Base-by-base conservation (phyloP, 64 coral and sea anemone species). In the Trachythela sp. region DNA sequence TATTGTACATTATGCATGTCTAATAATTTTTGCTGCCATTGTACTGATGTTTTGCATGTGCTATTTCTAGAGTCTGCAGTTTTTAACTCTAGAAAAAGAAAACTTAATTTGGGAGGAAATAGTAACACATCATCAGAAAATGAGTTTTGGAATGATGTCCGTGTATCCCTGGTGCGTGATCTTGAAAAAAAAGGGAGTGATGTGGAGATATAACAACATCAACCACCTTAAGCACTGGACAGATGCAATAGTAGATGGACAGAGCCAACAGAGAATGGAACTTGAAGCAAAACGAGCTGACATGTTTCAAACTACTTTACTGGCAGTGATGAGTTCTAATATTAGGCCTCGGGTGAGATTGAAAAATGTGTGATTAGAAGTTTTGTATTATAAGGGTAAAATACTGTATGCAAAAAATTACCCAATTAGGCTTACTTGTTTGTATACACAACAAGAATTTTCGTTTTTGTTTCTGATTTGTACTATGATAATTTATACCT, bases 191-290 rank as follows among this genome's bases (percentile, higher is more conserved):
- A 91, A 84, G 58, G 86, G 86, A 14, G 30, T 88, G 8, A 27
- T 91, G 13, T 88, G 86, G 86, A 83, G 86, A 30, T 92, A 88
- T 64, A 50, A 86, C 2, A n/a, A n/a, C 42, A 50, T 70, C 1
- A 92, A 92, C 24, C 76, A 92, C 33, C 52, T 92, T 0, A 92
- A 87, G 70, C 38, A 64, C 0, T 92, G 91, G 86, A 92, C 91
- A 7, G 91, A 92, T 35, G 29, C 29, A 71, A 84, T 88, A 4
- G 6, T 88, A 8, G 40, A 35, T 49, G 86, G 86, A 29, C 90
- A 91, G 71, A 86, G 85, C 35, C 90, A 87, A 50, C 84, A 91
- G 30, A 32, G 84, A 48, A 68, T 91, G 60, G 90, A 91, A 54
- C 2, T 49, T 34, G 90, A 91, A 83, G 29, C 84, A 24, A 91